Base-by-base conservation (phyloP, 2,113 vertebrate species). In the Mus pahari region DNA sequence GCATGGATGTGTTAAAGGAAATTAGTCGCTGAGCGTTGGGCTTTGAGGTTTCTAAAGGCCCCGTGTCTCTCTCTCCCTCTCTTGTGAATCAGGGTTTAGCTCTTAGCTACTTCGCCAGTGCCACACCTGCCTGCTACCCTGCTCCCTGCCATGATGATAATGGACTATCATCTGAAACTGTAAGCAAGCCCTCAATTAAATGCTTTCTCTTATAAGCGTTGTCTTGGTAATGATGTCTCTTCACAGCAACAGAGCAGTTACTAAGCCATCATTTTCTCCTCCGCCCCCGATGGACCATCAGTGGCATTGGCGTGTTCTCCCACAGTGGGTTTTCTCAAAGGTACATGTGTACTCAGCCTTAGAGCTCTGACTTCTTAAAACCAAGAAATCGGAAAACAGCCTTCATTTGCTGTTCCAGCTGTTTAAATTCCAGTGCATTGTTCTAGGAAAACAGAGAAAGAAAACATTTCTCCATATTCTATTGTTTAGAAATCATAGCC, bases 381-480 rank as follows among this genome's bases (percentile, higher is more conserved):
- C 26, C 14, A 92, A 74, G 39, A 62, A 26, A 20, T 31, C 45
- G 73, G 26, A 11, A 68, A 82, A 83, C 66, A 68, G 89, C 66
- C 68, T 87, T 24, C 64, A 81, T 73, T 71, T 92, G 14, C 68
- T 53, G 22, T 2, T 13, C 48, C 39, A 36, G 16, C 3, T 33
- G 83, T 88, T 90, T 53, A 39, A 96, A 53, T 95, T 86, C 91
- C 20, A 75, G 3, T 42, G 84, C 88, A 71, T 81, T 86, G n/a
- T 81, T 97, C 70, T 73, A 78, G 58, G 86, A 94, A 94, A 86
- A 77, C 45, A 93, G 84, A 95, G 16, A 31, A 48, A 89, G 26
- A 83, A 95, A 88, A 81, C 20, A 86, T 26, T 39, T 39, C 22
- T 73, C 28, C 8, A 66, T 55, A 87, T 7, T 86, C 42, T 33